Conservation (phyloP, 2,113 vertebrate species). For the Silurus glanis region DNA sequence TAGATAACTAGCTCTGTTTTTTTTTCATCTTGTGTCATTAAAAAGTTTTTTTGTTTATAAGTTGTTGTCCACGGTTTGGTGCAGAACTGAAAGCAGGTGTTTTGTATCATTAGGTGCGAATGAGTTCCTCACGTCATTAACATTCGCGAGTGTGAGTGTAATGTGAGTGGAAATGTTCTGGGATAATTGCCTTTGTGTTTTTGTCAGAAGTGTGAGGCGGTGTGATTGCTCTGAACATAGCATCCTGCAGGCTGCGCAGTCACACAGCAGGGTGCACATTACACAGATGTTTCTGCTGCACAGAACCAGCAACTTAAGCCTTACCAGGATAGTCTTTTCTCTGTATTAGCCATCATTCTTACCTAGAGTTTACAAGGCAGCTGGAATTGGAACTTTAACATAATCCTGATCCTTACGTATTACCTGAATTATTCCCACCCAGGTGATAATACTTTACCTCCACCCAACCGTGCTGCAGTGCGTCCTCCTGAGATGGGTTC, state of each 20-base stretch:
- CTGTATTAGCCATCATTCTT: background rate
- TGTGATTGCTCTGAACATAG: conserved; percentile 25
- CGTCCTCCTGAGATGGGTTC: conserved; percentile 94
- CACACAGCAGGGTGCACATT: conserved; percentile 20
- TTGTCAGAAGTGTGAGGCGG: background rate
- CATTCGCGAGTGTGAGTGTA: background rate
- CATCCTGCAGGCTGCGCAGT: conserved; percentile 35
- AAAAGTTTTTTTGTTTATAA: too few relatives aligned
- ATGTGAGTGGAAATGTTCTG: conserved; percentile 9
- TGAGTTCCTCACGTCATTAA: background rate
- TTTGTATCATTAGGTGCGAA: background rate
- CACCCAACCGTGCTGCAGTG: conserved; percentile 91
- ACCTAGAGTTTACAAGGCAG: background rate
- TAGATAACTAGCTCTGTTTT: background rate
- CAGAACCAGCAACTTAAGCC: conserved; percentile 32
- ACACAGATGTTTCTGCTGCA: conserved; percentile 33
- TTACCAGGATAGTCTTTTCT: background rate
- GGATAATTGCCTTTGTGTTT: conserved; percentile 29
- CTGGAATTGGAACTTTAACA: background rate
- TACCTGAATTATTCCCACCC: conserved; percentile 43
- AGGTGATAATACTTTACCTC: conserved; percentile 95
- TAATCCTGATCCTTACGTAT: background rate
- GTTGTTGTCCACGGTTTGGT: too few relatives aligned
- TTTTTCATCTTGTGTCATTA: background rate
- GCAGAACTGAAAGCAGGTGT: background rate